phyloP scores from a whole-genome alignment of 1,140 invertebrate genomes.

The Scaptomyza montana region DNA sequence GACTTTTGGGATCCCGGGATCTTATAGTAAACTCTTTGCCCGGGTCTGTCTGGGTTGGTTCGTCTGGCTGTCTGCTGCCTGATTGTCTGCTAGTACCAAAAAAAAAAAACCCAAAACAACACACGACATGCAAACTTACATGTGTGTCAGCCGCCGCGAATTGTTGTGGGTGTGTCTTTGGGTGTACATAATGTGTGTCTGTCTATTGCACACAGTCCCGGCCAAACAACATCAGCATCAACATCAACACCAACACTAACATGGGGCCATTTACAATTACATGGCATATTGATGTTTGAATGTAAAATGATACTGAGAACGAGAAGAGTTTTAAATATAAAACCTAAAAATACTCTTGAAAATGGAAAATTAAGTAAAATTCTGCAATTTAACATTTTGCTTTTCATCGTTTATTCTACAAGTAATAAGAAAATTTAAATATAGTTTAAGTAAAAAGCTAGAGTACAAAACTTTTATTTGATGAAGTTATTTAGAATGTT shows the following conservation, averaged over 20 bases:
- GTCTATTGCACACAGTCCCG: slow-evolving; percentile 20
- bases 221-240: slow-evolving; percentile 51
- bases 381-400: not conserved
- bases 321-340: slow-evolving; percentile 33
- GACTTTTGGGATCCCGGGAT: slow-evolving; percentile 44
- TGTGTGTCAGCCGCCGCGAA: slow-evolving; percentile 59
- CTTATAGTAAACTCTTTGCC: slow-evolving; percentile 25
- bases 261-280: slow-evolving; percentile 65
- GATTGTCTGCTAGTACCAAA: slow-evolving; percentile 42
- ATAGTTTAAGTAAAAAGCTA: too few species aligned
- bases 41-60: slow-evolving; percentile 35
- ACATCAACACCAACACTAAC: slow-evolving; percentile 58
- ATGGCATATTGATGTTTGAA: slow-evolving; percentile 70
- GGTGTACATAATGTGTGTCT: slow-evolving; percentile 36
- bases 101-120: slow-evolving; percentile 12
- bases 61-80: slow-evolving; percentile 63
- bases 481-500: too few species aligned
- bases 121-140: slow-evolving; percentile 67
- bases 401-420: too few species aligned
- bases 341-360: not conserved
- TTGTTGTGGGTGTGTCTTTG: slow-evolving; percentile 69
- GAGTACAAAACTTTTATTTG: too few species aligned
- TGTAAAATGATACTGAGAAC: slow-evolving; percentile 45
- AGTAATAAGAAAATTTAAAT: too few species aligned
- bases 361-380: not conserved